These are phyloP conservation scores for Chaetura pelagica DNA, from an alignment of 2,113 vertebrate species.

Conservation along the genomic window DNA sequence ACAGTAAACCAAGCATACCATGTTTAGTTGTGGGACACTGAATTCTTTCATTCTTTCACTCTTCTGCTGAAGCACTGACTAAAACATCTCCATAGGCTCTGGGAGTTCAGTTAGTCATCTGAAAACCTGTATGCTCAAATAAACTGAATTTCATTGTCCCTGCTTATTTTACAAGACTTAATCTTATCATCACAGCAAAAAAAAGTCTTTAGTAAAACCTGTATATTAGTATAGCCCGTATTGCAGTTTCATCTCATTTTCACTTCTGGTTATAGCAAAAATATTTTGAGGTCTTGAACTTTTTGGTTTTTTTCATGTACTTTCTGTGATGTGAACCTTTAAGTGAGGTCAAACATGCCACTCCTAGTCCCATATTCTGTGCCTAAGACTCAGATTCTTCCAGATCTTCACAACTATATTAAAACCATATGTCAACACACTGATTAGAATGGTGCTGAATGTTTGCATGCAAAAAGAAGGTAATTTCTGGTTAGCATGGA, in stretches of 20 bases:
- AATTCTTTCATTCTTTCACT: background rate
- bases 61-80: background rate
- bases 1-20: background rate
- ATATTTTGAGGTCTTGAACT: background rate
- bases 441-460: background rate
- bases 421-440: background rate
- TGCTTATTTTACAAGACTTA: background rate
- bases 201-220: background rate
- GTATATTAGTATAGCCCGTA: background rate
- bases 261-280: background rate
- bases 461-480: background rate
- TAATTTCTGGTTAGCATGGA: background rate
- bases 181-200: background rate
- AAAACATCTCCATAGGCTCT: background rate
- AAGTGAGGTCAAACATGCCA: background rate
- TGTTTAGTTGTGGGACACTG: background rate
- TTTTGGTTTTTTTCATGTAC: background rate
- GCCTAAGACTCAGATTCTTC: background rate
- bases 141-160: background rate
- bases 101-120: background rate
- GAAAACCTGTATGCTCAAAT: background rate
- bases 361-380: background rate
- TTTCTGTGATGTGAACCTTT: background rate
- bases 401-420: background rate
- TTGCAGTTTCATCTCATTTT: background rate